A percentile compares a stretch with the other conserved stretches of the same genome.
Conservation (phyloP, 1,140 invertebrate genomes). For the Andrena cerasifolii region DNA sequence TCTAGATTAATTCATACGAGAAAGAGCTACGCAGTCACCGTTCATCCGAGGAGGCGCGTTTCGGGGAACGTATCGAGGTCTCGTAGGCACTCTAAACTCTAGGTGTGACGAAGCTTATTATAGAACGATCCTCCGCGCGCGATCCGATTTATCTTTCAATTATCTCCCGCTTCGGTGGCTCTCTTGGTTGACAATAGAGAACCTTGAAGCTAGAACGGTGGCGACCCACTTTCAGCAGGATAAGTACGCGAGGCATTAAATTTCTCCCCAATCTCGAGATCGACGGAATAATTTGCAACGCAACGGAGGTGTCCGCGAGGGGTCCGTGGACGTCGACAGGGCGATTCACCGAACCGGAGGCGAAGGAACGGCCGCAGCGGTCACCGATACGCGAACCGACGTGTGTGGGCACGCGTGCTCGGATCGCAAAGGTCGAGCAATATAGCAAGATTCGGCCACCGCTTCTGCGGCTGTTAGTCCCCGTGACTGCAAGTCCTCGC, state of each 20-base stretch:
- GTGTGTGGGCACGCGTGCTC: conserved; percentile 73
- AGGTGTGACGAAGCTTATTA: conserved; percentile 24
- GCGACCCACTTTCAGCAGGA: not conserved
- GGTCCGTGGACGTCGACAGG: not conserved
- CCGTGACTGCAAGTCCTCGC: conserved; percentile 36
- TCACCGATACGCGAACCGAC: conserved; percentile 52
- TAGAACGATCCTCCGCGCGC: not conserved
- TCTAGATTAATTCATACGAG: too few relatives aligned
- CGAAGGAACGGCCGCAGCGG: not conserved
- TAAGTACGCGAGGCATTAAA: too few relatives aligned
- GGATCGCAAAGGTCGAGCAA: conserved; percentile 75
- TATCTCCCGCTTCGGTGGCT: conserved; percentile 4
- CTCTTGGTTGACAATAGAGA: conserved; percentile 5
- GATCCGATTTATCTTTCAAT: conserved; percentile 39
- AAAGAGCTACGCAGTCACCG: too few relatives aligned
- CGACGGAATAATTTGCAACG: too few relatives aligned
- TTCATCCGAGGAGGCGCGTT: too few relatives aligned
- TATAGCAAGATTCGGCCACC: conserved; percentile 72
- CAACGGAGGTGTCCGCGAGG: not conserved
- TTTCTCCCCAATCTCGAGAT: too few relatives aligned
- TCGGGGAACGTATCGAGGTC: not conserved
- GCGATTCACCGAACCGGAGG: not conserved
- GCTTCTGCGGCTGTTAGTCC: conserved; percentile 60
- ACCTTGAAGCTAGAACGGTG: not conserved
- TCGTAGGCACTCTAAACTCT: conserved; percentile 6